Evolutionary conservation across 2,888 invertebrate species (phyloP), one percentile per base, ranked within the genome.

Genomic region (Phania funesta): DNA sequence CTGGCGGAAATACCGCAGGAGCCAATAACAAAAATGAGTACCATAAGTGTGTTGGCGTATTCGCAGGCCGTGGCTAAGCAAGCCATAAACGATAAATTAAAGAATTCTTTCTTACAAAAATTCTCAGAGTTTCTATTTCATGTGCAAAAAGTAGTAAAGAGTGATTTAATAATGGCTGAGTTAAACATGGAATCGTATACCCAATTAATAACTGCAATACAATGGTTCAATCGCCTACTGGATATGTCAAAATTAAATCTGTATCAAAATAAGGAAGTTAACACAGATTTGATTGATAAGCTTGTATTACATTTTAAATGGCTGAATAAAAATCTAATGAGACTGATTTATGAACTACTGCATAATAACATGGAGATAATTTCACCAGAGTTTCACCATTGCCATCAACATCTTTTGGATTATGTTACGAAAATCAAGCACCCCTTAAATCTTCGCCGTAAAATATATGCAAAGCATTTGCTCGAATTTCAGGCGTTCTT

Each of bases 241-340:
- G 62, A 75, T 2, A 85, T 86, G 1, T 84, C 90, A 0, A 86
- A 88, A 71, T 81, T 86, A 7, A 87, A 87, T 13, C 68, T 91
- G 1, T 87, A 89, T 13, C 76, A 86, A 7, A 80, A 87, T 22
- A 90, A 89, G 84, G 88, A 91, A 83, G 84, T 92, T 48, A 91
- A 92, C 80, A 91, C 93, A 62, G 93, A 93, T 79, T 90, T 94
- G 1, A 90, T 93, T 48, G 93, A 93, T n/a, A 91, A 93, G 64
- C 87, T 96, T 0, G 92, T 93, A 84, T 91, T 95, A 11, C 95
- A 96, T 87, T 95, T 93, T 86, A 95, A 94, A 89, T 96, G 96
- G 96, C 88, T 96, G 41, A 90, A 92, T 18, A 96, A 96, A 87
- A 92, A 93, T 89, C 90, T 94, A 24, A 86, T 94, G 1, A 87